Evolutionary conservation across 2,113 vertebrate species (phyloP), one percentile per base, ranked within the genome.

Genomic region (Progne subis): DNA sequence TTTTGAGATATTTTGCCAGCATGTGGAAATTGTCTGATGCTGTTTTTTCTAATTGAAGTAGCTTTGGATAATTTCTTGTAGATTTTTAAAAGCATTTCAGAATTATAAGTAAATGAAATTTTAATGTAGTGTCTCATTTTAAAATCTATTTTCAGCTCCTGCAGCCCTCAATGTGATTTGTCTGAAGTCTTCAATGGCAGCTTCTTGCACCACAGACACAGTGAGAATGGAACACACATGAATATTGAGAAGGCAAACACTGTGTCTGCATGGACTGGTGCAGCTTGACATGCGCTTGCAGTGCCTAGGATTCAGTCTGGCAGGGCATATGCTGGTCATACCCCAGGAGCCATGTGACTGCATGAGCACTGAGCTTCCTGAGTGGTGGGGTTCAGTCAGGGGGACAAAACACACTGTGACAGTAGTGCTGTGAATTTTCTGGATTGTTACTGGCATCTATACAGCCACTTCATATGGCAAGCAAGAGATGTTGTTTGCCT

Each of bases 101-200:
- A 72, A 55, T 63, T 65, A 60, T 31, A 50, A 59, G 7, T 26
- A 78, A 79, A 56, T 41, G 0, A 39, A 7, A 2, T 24, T 55
- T 69, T 82, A 26, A 44, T 25, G 10, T 18, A 72, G 1, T 49
- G 3, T 6, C 26, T 77, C 25, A 31, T 21, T 59, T 32, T 14
- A 63, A 80, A 94, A 70, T 53, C 14, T 26, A 23, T 86, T 83
- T 57, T 80, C n/a, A 26, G 4, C 15, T 90, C 65, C 17, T 26
- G 37, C 32, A 72, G n/a, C 3, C 26, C 56, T 81, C 50, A 46
- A 0, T 21, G 19, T 0, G 1, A 41, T 83, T 76, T 81, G 13
- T 50, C 49, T 71, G 44, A 59, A 43, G 26, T 18, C 44, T 72
- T 70, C 28, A 43, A 14, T 41, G 47, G 26, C 69, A 90, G n/a